These are phyloP conservation scores for Hydra vulgaris DNA, from an alignment of 30 jellyfish, hydroid and myxozoan genomes.

Conservation along the genomic window DNA sequence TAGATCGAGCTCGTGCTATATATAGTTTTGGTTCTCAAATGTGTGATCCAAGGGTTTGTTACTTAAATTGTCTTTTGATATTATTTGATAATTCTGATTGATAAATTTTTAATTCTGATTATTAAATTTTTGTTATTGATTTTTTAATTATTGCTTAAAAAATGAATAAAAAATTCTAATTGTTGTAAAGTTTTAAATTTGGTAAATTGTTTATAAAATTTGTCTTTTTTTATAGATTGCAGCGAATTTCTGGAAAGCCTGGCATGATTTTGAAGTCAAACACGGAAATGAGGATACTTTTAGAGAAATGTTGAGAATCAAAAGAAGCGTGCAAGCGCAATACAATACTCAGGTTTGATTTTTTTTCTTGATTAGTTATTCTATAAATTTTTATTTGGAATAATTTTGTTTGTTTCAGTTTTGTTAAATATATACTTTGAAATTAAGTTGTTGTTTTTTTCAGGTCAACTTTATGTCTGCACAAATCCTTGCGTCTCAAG, in stretches of 20 bases:
- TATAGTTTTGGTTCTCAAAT: conserved; percentile 85
- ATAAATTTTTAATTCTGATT: no score
- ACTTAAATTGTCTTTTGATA: no score
- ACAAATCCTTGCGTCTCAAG: conserved; percentile 81
- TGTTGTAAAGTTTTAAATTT: neutral
- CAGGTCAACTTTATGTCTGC: conserved; percentile 90
- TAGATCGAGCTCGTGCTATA: conserved; percentile 93
- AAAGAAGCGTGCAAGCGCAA: conserved; percentile 95
- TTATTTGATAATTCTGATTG: no score
- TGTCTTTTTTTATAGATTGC: conserved; percentile 34
- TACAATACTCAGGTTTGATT: conserved; percentile 59
- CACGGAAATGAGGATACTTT: conserved; percentile 98
- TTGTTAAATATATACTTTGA: no score
- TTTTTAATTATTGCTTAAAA: no score
- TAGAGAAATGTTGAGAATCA: conserved; percentile 89
- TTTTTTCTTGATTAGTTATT: neutral
- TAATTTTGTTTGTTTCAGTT: no score
- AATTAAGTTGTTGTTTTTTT: neutral
- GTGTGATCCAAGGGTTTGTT: conserved; percentile 95
- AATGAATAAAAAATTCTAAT: no score
- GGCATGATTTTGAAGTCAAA: conserved; percentile 95
- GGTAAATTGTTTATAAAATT: no score
- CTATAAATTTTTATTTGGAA: neutral
- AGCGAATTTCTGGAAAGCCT: conserved; percentile 73
- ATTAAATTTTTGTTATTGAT: no score